Evolutionary conservation across 1,140 invertebrate genomes (phyloP), one percentile per base, ranked within the genome.

Genomic region (Drosophila seguyi): DNA sequence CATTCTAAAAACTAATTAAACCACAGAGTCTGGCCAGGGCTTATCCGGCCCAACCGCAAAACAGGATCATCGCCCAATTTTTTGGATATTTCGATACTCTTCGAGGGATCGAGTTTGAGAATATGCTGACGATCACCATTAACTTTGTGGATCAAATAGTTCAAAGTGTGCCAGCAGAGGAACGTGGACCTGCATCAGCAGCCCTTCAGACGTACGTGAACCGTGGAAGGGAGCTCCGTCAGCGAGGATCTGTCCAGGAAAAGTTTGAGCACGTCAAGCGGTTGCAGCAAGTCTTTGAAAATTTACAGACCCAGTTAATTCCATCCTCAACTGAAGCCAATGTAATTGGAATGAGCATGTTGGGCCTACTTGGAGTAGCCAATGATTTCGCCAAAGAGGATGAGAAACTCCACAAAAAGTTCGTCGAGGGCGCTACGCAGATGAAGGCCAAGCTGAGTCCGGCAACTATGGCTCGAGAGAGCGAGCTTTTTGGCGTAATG

Each of bases 1-100:
- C n/a, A n/a, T n/a, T n/a, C 3, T 18, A 4, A 16, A 18, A 16
- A 2, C 3, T 13, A 5, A 11, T 14, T 0, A 31, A 45, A 3
- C 1, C 11, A n/a, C 11, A 74, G 71, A 36, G 56, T 20, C 25
- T 74, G 4, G 20, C 25, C 25, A 34, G 31, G 44, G 45, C 67
- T 22, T 41, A 7, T 31, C 38, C 39, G 8, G 27, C 18, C 18
- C 36, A 22, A 20, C 31, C 67, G n/a, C 16, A 71, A 45, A 45
- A 44, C 14, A 48, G 13, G 13, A 52, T 53, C 18, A 39, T 74
- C 8, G 16, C 55, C 20, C 34, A 61, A 16, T 74, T 61, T 16
- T 53, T 74, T 13, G 27, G 14, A 27, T 74, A 72, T 42, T 48
- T 36, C 6, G 47, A 73, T n/a, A 18, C 25, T 10, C 38, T 61